A percentile compares a stretch with the other conserved stretches of the same genome.
phyloP scores from a whole-genome alignment of 2,113 vertebrate genomes.

The Glaucomys volans region DNA sequence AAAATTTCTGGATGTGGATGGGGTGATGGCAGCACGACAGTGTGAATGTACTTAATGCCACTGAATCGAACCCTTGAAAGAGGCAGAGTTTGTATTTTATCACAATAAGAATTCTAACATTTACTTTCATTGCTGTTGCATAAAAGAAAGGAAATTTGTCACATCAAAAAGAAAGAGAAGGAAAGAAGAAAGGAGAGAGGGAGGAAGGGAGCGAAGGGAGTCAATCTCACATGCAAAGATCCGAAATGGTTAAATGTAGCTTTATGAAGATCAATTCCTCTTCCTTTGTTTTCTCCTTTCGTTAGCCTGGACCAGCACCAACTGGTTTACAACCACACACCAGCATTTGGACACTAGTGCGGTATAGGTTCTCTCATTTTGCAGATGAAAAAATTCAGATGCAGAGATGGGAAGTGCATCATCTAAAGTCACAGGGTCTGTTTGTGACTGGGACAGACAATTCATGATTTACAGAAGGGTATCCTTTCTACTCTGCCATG shows the following conservation, averaged over 20 bases:
- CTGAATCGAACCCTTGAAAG: not conserved
- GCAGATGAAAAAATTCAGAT: not conserved
- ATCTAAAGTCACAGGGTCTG: not conserved
- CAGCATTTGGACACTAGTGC: not conserved
- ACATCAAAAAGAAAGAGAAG: not conserved
- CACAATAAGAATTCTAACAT: not conserved
- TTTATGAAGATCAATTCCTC: not conserved
- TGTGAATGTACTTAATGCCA: not conserved
- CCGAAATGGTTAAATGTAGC: not conserved
- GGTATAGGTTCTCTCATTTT: not conserved
- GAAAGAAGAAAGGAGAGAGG: not conserved
- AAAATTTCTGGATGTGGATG: not conserved
- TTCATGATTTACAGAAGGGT: not conserved
- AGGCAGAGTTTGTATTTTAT: not conserved
- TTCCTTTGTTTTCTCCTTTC: not conserved
- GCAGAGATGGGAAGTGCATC: not conserved
- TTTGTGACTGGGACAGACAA: not conserved
- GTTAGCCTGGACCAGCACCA: not conserved
- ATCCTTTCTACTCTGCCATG: not conserved
- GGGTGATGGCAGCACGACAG: not conserved
- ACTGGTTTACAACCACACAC: not conserved
- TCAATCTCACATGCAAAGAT: not conserved
- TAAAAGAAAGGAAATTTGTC: constrained; percentile 3
- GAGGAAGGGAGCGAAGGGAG: not conserved
- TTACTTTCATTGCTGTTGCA: not conserved